Base-by-base conservation (phyloP, 2,888 invertebrate genomes). In the Torymus texanus region DNA sequence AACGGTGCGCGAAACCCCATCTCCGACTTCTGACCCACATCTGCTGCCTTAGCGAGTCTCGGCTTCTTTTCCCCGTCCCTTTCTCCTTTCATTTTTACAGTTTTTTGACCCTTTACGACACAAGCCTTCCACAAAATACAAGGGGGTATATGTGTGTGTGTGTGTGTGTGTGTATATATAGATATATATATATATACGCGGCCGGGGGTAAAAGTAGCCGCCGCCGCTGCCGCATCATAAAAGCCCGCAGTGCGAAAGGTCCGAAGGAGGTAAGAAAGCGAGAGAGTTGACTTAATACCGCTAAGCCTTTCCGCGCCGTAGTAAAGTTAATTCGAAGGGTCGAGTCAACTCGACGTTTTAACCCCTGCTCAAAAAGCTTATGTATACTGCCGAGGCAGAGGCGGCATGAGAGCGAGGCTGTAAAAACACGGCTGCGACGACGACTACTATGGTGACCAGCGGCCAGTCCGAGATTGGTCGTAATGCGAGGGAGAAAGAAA, bases 251-350 rank as follows among this genome's bases (percentile, higher is more conserved):
- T 8, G 53, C 16, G 13, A 8, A 24, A 4, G 51, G 50, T 29
- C 29, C 29, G 76, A 68, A 76, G 51, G 76, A 79, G 81, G 79
- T 70, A 75, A 78, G 70, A 70, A 83, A 82, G 80, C 4, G 81
- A 83, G 84, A 85, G 83, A 85, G 87, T 89, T 88, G 86, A 88
- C 88, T 88, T 86, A 83, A 86, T 83, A 86, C 87, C 88, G 83
- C 87, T 87, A 88, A 88, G 85, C 87, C 88, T 88, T 88, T 86
- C 72, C 83, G 84, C 72, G 78, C 59, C n/a, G 79, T 84, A 83
- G 85, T 88, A 86, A 88, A 88, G 87, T 87, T 87, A 88, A 89
- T 88, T 86, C 83, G 82, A 21, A 70, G 74, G 79, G 71, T 70
- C 66, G 18, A 29, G 4, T 29, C 29, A 3, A 29, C 29, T 29